Percentiles rank a stretch among this genome's conserved stretches.
These are phyloP conservation scores for Malacoraja senta DNA, from an alignment of 2,797 vertebrate genomes.

Conservation along the genomic window DNA sequence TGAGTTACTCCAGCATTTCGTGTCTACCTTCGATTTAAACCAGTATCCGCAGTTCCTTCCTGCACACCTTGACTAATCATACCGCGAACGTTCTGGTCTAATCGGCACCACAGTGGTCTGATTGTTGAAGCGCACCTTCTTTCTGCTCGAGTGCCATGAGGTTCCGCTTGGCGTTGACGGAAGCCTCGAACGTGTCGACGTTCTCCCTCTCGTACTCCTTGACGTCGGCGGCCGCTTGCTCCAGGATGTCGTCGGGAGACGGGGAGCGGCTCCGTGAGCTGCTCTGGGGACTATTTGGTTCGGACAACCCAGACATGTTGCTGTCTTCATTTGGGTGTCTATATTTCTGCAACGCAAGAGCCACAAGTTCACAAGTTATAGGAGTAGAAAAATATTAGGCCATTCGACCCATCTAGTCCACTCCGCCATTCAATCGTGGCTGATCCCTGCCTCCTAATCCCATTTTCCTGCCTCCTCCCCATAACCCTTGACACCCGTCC, in stretches of 20 bases:
- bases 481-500: too few relatives aligned
- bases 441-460: too few relatives aligned
- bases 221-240: constrained; percentile 89
- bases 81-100: neutral
- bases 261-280: constrained; percentile 86
- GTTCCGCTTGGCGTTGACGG: constrained; percentile 92
- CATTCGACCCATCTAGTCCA: too few relatives aligned
- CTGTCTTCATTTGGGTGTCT: constrained; percentile 78
- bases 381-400: too few relatives aligned
- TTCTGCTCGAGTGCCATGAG: constrained; percentile 88
- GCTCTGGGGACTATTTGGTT: constrained; percentile 93
- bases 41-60: too few relatives aligned
- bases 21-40: too few relatives aligned
- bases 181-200: constrained; percentile 89
- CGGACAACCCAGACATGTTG: constrained; percentile 77
- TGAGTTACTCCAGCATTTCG: too few relatives aligned
- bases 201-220: constrained; percentile 96
- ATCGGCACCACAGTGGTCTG: neutral
- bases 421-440: too few relatives aligned
- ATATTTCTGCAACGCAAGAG: constrained; percentile 74
- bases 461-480: too few relatives aligned
- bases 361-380: too few relatives aligned
- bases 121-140: constrained; percentile 68
- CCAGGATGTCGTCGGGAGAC: constrained; percentile 89
- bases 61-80: too few relatives aligned